A percentile compares a stretch with the other conserved stretches of the same genome.
Conservation (phyloP, 2,888 invertebrate genomes). For the Helobdella robusta region DNA sequence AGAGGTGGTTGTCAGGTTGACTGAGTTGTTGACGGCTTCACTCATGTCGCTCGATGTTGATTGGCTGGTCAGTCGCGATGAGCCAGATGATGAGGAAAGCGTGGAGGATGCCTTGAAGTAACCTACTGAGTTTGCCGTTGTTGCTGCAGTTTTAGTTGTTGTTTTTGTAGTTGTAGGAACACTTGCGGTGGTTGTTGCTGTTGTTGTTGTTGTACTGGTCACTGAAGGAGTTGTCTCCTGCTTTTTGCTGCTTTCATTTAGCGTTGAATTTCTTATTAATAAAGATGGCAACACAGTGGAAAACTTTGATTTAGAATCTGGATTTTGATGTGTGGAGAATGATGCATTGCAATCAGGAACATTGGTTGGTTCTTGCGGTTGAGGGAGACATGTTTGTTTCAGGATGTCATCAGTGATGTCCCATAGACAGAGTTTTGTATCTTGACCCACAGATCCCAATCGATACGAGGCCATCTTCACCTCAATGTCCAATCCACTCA, state of each 20-base stretch:
- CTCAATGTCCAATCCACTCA: too few species aligned
- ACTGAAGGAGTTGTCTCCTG: not conserved
- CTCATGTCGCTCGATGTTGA: not conserved
- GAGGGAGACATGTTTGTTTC: conserved; percentile 43
- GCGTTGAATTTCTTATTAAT: conserved; percentile 56
- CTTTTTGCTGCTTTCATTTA: conserved; percentile 7
- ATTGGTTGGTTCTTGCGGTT: too few species aligned
- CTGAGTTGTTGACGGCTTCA: not conserved
- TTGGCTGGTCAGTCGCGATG: conserved; percentile 1
- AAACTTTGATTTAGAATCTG: too few species aligned
- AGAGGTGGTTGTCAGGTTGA: not conserved
- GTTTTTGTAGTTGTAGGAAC: not conserved
- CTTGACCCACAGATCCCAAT: conserved; percentile 89
- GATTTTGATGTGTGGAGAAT: too few species aligned
- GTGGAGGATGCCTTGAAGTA: conserved; percentile 33
- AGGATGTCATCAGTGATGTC: conserved; percentile 92
- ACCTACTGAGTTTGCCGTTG: conserved; percentile 11
- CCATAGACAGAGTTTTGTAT: conserved; percentile 95
- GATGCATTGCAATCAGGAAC: too few species aligned
- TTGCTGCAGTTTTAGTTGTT: not conserved
- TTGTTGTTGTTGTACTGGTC: not conserved
- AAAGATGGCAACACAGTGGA: too few species aligned
- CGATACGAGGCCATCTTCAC: conserved; percentile 52
- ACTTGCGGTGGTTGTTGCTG: not conserved
- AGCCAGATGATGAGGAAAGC: conserved; percentile 22